Percentiles rank a stretch among this genome's conserved stretches.
phyloP scores from a whole-genome alignment of 2,113 vertebrate species.

The Probosciger aterrimus region DNA sequence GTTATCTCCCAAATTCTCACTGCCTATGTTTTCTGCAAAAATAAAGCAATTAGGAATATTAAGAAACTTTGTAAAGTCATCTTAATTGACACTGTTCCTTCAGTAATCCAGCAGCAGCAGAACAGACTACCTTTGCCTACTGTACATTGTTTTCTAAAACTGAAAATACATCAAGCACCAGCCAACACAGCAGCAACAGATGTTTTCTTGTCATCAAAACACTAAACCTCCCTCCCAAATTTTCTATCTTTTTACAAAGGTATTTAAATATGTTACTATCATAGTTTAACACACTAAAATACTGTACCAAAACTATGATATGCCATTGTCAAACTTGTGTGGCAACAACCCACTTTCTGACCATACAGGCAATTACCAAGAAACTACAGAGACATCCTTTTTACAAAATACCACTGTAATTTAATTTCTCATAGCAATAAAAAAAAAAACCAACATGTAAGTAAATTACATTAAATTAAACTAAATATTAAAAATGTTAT shows the following conservation, averaged over 20 bases:
- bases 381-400: not conserved
- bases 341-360: not conserved
- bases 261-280: not conserved
- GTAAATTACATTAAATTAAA: constrained; percentile 23
- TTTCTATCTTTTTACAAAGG: not conserved
- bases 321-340: not conserved
- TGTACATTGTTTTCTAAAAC: not conserved
- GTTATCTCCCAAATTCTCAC: not conserved
- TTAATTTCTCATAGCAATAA: not conserved
- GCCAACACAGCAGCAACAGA: not conserved
- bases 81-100: not conserved
- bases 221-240: not conserved
- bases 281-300: not conserved
- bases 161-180: not conserved
- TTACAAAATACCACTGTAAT: not conserved
- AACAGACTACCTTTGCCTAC: not conserved
- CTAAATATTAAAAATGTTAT: constrained; percentile 6
- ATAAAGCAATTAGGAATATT: not conserved
- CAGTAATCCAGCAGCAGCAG: not conserved
- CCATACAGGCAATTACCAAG: not conserved
- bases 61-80: not conserved
- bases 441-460: not conserved
- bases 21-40: constrained; percentile 26
- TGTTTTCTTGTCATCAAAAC: not conserved
- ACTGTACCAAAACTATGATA: not conserved